These are phyloP conservation scores for Semnornis frantzii DNA, from an alignment of 2,113 vertebrate species.

Conservation along the genomic window DNA sequence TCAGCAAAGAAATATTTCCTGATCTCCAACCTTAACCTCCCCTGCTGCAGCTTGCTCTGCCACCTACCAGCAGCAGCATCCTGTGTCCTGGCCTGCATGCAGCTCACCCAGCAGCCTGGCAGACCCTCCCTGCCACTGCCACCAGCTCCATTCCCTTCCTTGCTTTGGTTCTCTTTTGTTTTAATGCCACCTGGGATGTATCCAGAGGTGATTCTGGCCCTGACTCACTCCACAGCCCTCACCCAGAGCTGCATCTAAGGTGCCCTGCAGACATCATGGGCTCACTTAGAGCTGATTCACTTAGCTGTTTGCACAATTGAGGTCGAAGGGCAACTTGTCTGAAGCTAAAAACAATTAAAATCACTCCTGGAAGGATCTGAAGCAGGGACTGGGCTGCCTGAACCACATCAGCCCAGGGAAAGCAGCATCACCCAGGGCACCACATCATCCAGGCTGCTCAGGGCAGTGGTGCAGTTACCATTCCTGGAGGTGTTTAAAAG, in stretches of 20 bases:
- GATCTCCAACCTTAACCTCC: no score
- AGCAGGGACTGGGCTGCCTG: accelerated
- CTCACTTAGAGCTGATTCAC: neutral
- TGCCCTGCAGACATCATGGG: neutral
- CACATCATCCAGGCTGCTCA: no score
- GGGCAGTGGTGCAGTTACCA: no score
- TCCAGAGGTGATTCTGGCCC: neutral
- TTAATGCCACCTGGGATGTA: neutral
- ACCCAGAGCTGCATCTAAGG: accelerated
- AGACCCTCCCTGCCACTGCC: neutral
- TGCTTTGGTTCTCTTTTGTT: neutral
- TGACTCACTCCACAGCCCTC: neutral
- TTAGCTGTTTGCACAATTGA: neutral
- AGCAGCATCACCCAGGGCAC: no score
- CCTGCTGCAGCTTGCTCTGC: no score
- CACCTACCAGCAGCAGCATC: neutral
- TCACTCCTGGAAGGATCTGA: neutral
- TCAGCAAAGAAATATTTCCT: no score
- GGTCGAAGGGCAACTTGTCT: neutral
- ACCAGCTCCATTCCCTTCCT: neutral
- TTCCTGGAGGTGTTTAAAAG: no score
- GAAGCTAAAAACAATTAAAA: neutral
- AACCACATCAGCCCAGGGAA: neutral
- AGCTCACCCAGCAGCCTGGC: neutral
- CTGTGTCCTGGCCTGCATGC: neutral